Conservation (phyloP, 2,888 invertebrate species). For the Xylocampa areola region DNA sequence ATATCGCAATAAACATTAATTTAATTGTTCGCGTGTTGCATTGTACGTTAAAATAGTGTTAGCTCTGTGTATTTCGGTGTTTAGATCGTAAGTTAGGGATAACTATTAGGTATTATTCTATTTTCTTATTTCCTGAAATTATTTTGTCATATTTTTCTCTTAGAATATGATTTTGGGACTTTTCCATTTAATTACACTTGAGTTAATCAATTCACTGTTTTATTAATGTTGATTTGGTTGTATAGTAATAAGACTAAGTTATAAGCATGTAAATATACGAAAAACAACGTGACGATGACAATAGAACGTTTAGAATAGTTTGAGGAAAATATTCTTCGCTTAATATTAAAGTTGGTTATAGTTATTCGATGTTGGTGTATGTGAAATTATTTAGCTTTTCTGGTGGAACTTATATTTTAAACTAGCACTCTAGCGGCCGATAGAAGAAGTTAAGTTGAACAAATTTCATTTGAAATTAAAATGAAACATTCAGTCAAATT, state of each 20-base stretch:
- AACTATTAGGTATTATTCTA: background rate
- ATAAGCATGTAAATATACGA: slow-evolving; percentile 46
- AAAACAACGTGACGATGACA: slow-evolving; percentile 82
- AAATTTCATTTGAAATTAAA: slow-evolving; percentile 44
- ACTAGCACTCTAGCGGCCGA: slow-evolving; percentile 58
- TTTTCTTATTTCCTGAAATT: background rate
- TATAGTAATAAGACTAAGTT: slow-evolving; percentile 2
- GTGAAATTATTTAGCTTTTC: slow-evolving; percentile 8
- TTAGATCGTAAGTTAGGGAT: slow-evolving; percentile 27
- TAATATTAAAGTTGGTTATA: slow-evolving; percentile 16
- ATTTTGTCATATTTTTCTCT: slow-evolving; percentile 14
- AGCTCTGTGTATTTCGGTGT: slow-evolving; percentile 36
- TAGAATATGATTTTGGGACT: background rate
- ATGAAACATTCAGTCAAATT: slow-evolving; percentile 82
- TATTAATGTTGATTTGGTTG: background rate
- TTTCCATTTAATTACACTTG: background rate
- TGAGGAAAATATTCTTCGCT: slow-evolving; percentile 44
- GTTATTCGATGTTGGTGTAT: slow-evolving; percentile 25
- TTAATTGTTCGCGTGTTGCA: slow-evolving; percentile 12
- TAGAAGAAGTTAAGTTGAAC: slow-evolving; percentile 47
- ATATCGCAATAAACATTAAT: slow-evolving; percentile 60
- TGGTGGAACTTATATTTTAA: background rate
- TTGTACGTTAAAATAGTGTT: slow-evolving; percentile 40
- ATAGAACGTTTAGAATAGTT: slow-evolving; percentile 73
- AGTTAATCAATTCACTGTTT: slow-evolving; percentile 12